Base-by-base conservation (phyloP, 2,888 invertebrate genomes). In the Incurvaria masculella region DNA sequence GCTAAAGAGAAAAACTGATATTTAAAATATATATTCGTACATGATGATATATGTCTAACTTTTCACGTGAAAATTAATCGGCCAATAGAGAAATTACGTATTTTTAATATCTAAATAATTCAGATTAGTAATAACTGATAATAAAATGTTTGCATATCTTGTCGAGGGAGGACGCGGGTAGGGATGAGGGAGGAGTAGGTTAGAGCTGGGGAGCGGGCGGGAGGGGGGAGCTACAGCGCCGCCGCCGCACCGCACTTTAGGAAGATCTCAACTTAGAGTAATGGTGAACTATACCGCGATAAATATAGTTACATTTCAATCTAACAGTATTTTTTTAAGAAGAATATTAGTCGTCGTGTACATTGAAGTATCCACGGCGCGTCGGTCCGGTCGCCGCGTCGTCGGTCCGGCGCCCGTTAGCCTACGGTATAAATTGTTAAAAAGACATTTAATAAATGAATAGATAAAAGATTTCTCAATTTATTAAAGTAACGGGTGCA, bases 321-420 rank as follows among this genome's bases (percentile, higher is more conserved):
- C 76, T 78, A 78, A 78, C 76, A 76, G 78, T 78, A 78, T 78
- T 78, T 78, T 78, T 78, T 75, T 78, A 78, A 76, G 72, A 76
- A 76, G 76, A 41, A 78, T 78, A 78, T 78, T 76, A 76, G 76
- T 72, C 73, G 74, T 74, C 62, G 72, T 74, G 76, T 76, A 76
- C 68, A 75, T 73, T 66, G n/a, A n/a, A n/a, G 66, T 33, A 33
- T 8, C 11, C 11, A 14, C 33, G 33, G 33, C 14, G n/a, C n/a
- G n/a, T n/a, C n/a, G n/a, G n/a, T n/a, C n/a, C n/a, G n/a, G n/a
- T 14, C 21, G 33, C 11, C 14, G 11, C 33, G 41, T 3, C 17
- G 17, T 4, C 41, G 11, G 10, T 18, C 21, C 21, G 41, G 4
- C 19, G 16, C 3, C 18, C 3, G 21, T 67, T 75, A 75, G 74